These are phyloP conservation scores for Todiramphus chloris DNA, from an alignment of 2,113 vertebrate species.

Conservation along the genomic window DNA sequence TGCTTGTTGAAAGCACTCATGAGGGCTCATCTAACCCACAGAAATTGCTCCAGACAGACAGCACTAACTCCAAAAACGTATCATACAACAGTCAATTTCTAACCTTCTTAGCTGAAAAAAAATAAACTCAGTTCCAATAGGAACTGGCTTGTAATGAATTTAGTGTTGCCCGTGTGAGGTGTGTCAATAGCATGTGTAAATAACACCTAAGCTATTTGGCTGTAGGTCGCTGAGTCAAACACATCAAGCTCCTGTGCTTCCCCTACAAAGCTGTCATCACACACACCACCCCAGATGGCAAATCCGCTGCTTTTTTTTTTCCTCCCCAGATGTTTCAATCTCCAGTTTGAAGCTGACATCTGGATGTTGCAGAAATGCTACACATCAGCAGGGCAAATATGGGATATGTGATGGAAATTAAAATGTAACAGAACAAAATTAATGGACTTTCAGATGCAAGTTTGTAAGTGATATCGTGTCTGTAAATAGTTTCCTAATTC, in stretches of 20 bases:
- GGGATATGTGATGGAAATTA: background rate
- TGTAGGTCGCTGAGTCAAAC: background rate
- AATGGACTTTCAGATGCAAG: background rate
- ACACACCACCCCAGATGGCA: background rate
- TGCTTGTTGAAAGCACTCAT: background rate
- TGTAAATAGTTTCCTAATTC: background rate
- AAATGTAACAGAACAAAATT: conserved; percentile 18
- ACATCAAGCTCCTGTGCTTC: background rate
- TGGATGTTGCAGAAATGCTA: conserved; percentile 29
- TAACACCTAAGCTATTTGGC: background rate
- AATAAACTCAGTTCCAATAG: background rate
- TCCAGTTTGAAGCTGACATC: conserved; percentile 46
- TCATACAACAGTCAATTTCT: background rate
- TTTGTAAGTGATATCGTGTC: background rate
- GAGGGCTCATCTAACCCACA: background rate
- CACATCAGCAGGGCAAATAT: background rate
- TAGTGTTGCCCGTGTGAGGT: background rate
- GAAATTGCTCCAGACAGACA: conserved; percentile 2
- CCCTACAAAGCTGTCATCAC: background rate
- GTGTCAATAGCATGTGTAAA: conserved; percentile 4
- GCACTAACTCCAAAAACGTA: background rate
- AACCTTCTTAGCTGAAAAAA: background rate
- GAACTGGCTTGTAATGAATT: background rate
- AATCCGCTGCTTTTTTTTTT: background rate
- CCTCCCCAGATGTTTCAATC: conserved; percentile 4